phyloP scores from a whole-genome alignment of 2,888 invertebrate genomes.

The Pseudoips prasinana region DNA sequence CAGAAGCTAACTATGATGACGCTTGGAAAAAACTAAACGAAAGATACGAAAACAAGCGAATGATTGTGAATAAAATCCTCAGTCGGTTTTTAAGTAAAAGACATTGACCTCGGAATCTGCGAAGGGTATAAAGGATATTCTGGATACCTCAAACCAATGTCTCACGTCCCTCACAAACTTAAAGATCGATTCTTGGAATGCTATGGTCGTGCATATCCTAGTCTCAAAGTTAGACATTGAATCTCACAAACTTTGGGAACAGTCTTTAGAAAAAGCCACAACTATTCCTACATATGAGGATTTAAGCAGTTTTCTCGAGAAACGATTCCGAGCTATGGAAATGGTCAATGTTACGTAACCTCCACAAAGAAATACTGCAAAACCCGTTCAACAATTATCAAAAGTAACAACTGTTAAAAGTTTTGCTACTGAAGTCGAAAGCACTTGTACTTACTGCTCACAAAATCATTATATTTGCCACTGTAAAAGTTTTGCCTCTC shows the following conservation, averaged over 20 bases:
- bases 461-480: slow-evolving; percentile 18
- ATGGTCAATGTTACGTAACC: slow-evolving; percentile 2
- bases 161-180: slow-evolving; percentile 17
- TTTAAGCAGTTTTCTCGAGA: slow-evolving; percentile 15
- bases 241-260: slow-evolving; percentile 24
- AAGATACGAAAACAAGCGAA: slow-evolving; percentile 10
- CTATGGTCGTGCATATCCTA: slow-evolving; percentile 17
- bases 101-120: slow-evolving; percentile 14
- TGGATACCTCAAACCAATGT: slow-evolving; percentile 31
- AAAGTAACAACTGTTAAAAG: background rate
- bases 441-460: slow-evolving; percentile 10
- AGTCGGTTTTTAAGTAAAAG: slow-evolving; percentile 22
- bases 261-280: slow-evolving; percentile 7
- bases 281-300: slow-evolving; percentile 9
- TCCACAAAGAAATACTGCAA: no score
- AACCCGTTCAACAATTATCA: slow-evolving; percentile 1
- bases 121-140: slow-evolving; percentile 23
- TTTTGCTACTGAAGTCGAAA: background rate
- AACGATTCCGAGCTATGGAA: slow-evolving; percentile 19
- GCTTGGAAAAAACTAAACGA: slow-evolving; percentile 20
- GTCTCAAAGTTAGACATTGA: slow-evolving; percentile 22
- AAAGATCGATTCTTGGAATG: slow-evolving; percentile 18
- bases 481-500: slow-evolving; percentile 8
- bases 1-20: slow-evolving; percentile 20
- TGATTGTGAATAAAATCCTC: slow-evolving; percentile 21